These are phyloP conservation scores for Ammodytes dubius DNA, from an alignment of 2,113 vertebrate species.

Conservation along the genomic window DNA sequence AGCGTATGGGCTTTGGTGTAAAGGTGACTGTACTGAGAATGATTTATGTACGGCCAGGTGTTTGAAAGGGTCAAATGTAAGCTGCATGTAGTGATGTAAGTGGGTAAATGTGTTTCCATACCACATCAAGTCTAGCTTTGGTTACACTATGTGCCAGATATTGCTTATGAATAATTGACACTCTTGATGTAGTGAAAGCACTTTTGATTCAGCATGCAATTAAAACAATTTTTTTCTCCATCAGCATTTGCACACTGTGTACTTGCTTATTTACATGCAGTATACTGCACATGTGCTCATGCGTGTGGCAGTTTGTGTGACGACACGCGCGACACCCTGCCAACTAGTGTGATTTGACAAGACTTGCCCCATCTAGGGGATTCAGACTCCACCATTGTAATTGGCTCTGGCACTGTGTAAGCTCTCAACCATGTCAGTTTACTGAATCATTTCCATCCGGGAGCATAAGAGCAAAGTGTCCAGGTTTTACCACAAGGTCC, in stretches of 20 bases:
- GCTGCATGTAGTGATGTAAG: constrained; percentile 27
- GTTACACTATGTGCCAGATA: constrained; percentile 31
- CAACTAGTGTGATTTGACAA: constrained; percentile 54
- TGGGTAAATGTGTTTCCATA: constrained; percentile 35
- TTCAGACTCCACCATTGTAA: constrained; percentile 62
- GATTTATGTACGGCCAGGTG: constrained; percentile 60
- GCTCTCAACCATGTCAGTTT: constrained; percentile 49
- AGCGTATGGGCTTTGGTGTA: constrained; percentile 55
- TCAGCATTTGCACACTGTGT: background rate
- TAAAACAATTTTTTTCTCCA: constrained; percentile 11
- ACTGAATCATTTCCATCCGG: constrained; percentile 56
- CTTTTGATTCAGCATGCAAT: constrained; percentile 41
- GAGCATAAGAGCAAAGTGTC: constrained; percentile 52
- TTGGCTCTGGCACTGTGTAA: constrained; percentile 59
- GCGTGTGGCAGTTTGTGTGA: constrained; percentile 28
- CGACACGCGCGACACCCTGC: constrained; percentile 36
- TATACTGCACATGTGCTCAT: constrained; percentile 15
- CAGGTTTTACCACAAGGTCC: constrained; percentile 61
- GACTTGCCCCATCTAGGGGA: constrained; percentile 64
- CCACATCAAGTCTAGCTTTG: constrained; percentile 22
- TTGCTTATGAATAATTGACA: constrained; percentile 48
- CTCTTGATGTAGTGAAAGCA: constrained; percentile 31
- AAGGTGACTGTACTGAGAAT: constrained; percentile 48
- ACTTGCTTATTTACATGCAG: constrained; percentile 39
- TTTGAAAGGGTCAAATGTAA: constrained; percentile 55